Percentiles rank a stretch among this genome's conserved stretches.
phyloP scores from a whole-genome alignment of 2,113 vertebrate species.

The Picathartes gymnocephalus region DNA sequence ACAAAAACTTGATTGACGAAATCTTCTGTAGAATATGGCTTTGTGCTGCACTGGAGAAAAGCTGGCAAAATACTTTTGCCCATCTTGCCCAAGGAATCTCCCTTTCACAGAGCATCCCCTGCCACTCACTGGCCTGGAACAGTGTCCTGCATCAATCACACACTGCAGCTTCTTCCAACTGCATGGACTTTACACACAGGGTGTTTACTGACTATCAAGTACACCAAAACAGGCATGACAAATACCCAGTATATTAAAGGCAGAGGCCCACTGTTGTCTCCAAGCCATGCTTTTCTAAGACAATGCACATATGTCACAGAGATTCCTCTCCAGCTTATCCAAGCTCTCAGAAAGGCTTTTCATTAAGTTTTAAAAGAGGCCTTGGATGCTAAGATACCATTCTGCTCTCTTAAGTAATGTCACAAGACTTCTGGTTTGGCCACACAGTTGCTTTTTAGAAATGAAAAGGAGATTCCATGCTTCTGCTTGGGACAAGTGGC shows the following conservation, averaged over 20 bases:
- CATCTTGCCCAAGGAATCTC: neutral
- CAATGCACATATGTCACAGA: slow-evolving; percentile 71
- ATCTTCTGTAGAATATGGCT: neutral
- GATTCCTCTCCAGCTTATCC: slow-evolving; percentile 70
- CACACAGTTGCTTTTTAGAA: slow-evolving; percentile 80
- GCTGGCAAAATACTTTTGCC: neutral
- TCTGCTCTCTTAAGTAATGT: slow-evolving; percentile 87
- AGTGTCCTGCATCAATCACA: neutral
- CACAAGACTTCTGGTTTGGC: slow-evolving; percentile 87
- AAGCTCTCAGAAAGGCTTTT: slow-evolving; percentile 70
- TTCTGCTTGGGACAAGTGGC: slow-evolving; percentile 76
- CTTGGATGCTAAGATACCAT: slow-evolving; percentile 84
- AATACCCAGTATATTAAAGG: slow-evolving; percentile 25
- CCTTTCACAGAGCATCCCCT: neutral
- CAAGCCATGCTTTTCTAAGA: slow-evolving; percentile 33
- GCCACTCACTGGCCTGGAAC: neutral
- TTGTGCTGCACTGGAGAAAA: neutral
- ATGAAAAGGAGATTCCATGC: slow-evolving; percentile 80
- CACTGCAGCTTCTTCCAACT: neutral
- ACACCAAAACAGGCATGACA: slow-evolving; percentile 16
- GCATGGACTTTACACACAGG: neutral
- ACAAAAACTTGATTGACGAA: neutral
- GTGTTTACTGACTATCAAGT: slow-evolving; percentile 30
- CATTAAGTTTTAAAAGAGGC: slow-evolving; percentile 68
- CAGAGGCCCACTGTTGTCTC: slow-evolving; percentile 40